Evolutionary conservation across 37 sponge, comb jelly and placozoan species (phyloP).

Genomic region (Ianthella basta): DNA sequence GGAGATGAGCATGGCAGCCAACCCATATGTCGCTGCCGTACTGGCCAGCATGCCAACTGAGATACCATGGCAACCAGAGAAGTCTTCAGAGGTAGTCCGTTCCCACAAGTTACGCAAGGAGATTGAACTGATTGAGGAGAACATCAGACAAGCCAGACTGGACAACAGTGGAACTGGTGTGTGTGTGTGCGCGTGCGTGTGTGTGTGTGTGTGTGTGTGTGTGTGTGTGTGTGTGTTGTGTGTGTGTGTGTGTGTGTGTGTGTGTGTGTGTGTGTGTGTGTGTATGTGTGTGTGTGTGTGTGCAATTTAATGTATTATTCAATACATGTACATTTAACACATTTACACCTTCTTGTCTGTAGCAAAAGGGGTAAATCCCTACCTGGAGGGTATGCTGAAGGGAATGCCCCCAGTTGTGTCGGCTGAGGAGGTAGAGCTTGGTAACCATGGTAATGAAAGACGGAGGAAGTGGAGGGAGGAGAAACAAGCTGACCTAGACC

Average conservation of each 20-base stretch:
- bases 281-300: background rate
- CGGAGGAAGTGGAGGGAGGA: slow-evolving; percentile 21
- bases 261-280: background rate
- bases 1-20: background rate
- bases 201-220: background rate
- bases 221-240: background rate
- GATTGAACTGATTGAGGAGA: slow-evolving; percentile 24
- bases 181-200: background rate
- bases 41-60: slow-evolving; percentile 28
- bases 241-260: background rate
- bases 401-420: background rate
- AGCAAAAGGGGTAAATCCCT: background rate
- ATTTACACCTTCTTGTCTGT: background rate
- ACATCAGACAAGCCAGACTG: background rate
- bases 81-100: too few relatives aligned
- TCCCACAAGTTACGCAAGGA: slow-evolving; percentile 22
- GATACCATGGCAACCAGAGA: background rate
- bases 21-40: slow-evolving; percentile 27
- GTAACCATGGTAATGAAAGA: background rate
- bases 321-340: background rate
- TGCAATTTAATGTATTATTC: background rate
- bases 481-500: background rate
- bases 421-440: background rate
- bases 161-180: background rate
- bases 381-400: background rate